Base-by-base conservation (phyloP, 2,888 invertebrate species). In the Acronicta aceris region DNA sequence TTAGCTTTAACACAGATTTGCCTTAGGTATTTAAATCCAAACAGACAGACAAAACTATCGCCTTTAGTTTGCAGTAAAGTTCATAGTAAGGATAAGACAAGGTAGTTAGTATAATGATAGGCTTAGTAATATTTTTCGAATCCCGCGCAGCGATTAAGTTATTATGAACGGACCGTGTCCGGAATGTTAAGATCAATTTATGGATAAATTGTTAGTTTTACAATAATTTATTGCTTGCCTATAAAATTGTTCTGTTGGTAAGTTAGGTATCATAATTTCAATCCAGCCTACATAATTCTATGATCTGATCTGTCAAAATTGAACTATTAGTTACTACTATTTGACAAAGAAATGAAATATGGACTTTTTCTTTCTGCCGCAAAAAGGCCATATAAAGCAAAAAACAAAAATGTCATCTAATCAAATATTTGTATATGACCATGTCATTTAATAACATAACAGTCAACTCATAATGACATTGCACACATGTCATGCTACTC, bases 71-170 rank as follows among this genome's bases (percentile, higher is more conserved):
- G 8, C 43, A 38, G 17, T 45, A 62, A 21, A 45, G 45, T 49
- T 47, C 36, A 64, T 27, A 56, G 38, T 43, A 48, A 60, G 59
- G 62, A 52, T 59, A 74, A 59, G 57, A 52, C 63, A 63, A 15
- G 36, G 40, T 72, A 58, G 59, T 71, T 71, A 59, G 8, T 57
- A 47, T 71, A 71, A 71, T 73, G 57, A 73, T 65, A 73, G 73
- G 65, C 49, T 73, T 12, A 50, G 65, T 15, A 42, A 65, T 69
- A 59, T 50, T 65, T 66, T 68, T 65, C 67, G 59, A 71, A 59
- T 71, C 71, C 67, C 71, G 74, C 65, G 65, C 65, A 66, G 57
- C 40, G 73, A 75, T 75, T 75, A 75, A 73, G 70, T 75, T 59
- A 75, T 75, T 75, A 75, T 52, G n/a, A 50, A 40, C 54, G 47